These are phyloP conservation scores for Helicoverpa zea DNA, from an alignment of 1,140 invertebrate genomes.

Conservation along the genomic window DNA sequence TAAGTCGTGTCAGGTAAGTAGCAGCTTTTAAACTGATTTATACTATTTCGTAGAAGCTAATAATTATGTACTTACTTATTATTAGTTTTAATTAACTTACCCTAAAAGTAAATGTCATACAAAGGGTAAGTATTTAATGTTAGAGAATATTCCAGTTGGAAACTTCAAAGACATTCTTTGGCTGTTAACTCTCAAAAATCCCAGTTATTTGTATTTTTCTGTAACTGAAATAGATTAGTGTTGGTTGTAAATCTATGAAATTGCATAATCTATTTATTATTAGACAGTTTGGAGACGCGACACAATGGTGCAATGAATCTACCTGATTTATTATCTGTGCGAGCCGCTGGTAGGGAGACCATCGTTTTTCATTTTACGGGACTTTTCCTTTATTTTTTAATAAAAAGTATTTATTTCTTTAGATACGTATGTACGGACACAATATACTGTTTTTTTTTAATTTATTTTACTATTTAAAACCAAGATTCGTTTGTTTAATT, in stretches of 20 bases:
- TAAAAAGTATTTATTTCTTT: too few species aligned
- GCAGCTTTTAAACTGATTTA: too few species aligned
- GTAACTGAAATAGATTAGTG: constrained; percentile 21
- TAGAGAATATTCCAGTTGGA: not conserved
- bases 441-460: not conserved
- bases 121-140: too few species aligned
- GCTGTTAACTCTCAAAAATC: not conserved
- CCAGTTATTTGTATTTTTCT: not conserved
- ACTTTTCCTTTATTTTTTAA: not conserved
- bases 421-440: not conserved
- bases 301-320: constrained; percentile 66
- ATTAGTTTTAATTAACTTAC: too few species aligned
- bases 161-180: not conserved
- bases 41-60: too few species aligned
- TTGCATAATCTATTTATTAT: constrained; percentile 62
- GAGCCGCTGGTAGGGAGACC: constrained; percentile 30
- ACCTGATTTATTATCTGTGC: constrained; percentile 53
- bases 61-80: too few species aligned
- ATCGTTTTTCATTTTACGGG: constrained; percentile 4
- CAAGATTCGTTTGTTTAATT: too few species aligned
- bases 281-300: constrained; percentile 47
- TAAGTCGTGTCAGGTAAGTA: too few species aligned
- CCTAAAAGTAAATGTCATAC: too few species aligned
- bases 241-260: constrained; percentile 51
- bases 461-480: too few species aligned